phyloP scores from a whole-genome alignment of 2,888 invertebrate species.

The Cantharis lateralis region DNA sequence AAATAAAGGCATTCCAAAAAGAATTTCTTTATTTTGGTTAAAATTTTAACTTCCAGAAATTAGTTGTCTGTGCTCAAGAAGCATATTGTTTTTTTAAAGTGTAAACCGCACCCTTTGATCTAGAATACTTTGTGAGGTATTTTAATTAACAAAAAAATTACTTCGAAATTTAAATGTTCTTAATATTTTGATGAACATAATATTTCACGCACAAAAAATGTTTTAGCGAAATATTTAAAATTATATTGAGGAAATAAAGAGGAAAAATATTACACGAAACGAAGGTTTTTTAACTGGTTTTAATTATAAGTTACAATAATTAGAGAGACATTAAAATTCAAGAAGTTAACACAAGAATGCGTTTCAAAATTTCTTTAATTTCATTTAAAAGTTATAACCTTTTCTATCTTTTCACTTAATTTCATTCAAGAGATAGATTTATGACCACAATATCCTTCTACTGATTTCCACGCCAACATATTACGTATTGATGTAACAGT shows the following conservation, averaged over 20 bases:
- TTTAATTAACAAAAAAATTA: neutral
- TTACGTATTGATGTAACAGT: conserved; percentile 6
- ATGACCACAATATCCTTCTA: conserved; percentile 8
- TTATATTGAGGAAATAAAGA: no score
- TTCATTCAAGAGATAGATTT: neutral
- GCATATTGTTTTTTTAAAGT: neutral
- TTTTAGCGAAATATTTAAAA: neutral
- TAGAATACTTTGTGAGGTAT: neutral
- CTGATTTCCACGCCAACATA: neutral
- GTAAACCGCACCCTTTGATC: neutral
- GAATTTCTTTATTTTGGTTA: neutral
- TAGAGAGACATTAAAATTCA: neutral
- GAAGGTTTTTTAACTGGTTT: neutral
- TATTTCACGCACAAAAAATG: neutral
- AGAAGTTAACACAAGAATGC: neutral
- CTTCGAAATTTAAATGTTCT: neutral
- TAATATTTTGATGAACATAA: neutral
- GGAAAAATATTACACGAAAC: neutral
- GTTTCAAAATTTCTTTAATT: neutral
- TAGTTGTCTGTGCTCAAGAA: neutral
- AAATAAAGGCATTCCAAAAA: neutral
- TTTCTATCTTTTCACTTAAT: neutral
- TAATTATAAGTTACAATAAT: neutral
- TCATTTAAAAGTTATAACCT: neutral
- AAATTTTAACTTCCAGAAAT: neutral